Percentiles rank a stretch among this genome's conserved stretches.
phyloP scores from a whole-genome alignment of 2,113 vertebrate species.

The Hippocampus zosterae region DNA sequence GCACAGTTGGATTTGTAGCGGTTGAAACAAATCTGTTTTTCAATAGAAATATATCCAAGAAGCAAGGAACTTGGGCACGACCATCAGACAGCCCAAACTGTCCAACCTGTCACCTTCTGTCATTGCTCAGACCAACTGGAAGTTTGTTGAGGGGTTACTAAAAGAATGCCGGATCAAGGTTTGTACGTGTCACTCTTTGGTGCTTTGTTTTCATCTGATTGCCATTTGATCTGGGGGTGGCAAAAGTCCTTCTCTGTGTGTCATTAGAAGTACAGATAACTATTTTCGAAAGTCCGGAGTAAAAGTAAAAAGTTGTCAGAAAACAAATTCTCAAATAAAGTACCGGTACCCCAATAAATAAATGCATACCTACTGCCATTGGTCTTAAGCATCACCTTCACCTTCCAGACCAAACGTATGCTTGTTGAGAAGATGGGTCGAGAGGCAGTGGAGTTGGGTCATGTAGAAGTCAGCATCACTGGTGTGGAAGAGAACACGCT shows the following conservation, averaged over 20 bases:
- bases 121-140: constrained; percentile 99
- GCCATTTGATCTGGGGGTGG: background rate
- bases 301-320: background rate
- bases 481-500: constrained; percentile 94
- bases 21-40: constrained; percentile 20
- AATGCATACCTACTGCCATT: background rate
- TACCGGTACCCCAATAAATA: too few relatives aligned
- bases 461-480: constrained; percentile 93
- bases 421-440: constrained; percentile 98
- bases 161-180: constrained; percentile 99
- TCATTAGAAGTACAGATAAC: too few relatives aligned
- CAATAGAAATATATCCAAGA: constrained; percentile 96
- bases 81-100: constrained; percentile 92
- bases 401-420: constrained; percentile 91
- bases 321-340: background rate
- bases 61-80: constrained; percentile 93
- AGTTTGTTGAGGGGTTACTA: constrained; percentile 95
- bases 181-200: constrained; percentile 2
- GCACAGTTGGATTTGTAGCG: background rate
- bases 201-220: background rate
- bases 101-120: constrained; percentile 97
- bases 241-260: background rate
- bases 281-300: background rate
- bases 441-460: constrained; percentile 92
- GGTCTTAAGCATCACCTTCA: background rate